phyloP scores from a whole-genome alignment of 2,797 vertebrate genomes.

The Lateolabrax maculatus region DNA sequence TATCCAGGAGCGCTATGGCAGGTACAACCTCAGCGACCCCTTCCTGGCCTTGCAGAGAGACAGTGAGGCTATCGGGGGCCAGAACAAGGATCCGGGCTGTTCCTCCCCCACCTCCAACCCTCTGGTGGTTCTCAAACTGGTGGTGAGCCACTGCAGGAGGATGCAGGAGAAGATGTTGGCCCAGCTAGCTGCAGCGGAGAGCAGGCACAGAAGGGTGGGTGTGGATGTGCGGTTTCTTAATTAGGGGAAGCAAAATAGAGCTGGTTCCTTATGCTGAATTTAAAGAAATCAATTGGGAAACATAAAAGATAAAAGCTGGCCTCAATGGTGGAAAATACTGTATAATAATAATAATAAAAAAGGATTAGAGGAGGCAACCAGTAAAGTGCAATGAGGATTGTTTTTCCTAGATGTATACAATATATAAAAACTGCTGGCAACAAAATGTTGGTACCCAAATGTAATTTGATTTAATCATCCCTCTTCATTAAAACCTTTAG shows the following conservation, averaged over 20 bases:
- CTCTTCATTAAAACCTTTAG: not conserved
- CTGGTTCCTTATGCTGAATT: not conserved
- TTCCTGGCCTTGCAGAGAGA: slow-evolving; percentile 95
- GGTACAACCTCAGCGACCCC: slow-evolving; percentile 95
- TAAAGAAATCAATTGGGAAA: not conserved
- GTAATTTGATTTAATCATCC: not conserved
- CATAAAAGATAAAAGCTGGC: slow-evolving; percentile 7
- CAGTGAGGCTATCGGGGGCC: slow-evolving; percentile 87
- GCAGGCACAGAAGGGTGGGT: slow-evolving; percentile 93
- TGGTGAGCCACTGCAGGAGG: slow-evolving; percentile 96
- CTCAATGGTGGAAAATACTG: not conserved
- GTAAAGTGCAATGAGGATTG: not conserved
- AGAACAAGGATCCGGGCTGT: slow-evolving; percentile 86
- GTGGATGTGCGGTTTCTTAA: not conserved
- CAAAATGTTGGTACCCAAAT: not conserved
- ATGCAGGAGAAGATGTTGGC: slow-evolving; percentile 98
- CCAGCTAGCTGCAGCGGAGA: slow-evolving; percentile 94
- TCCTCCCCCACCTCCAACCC: slow-evolving; percentile 88
- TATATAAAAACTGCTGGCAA: not conserved
- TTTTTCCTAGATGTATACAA: not conserved
- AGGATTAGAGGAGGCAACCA: not conserved
- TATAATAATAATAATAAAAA: not conserved
- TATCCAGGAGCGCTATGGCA: slow-evolving; percentile 94
- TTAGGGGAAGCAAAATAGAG: not conserved
- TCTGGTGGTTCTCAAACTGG: slow-evolving; percentile 91